Conservation (phyloP, 2,113 vertebrate genomes). For the Aegithalos caudatus region DNA sequence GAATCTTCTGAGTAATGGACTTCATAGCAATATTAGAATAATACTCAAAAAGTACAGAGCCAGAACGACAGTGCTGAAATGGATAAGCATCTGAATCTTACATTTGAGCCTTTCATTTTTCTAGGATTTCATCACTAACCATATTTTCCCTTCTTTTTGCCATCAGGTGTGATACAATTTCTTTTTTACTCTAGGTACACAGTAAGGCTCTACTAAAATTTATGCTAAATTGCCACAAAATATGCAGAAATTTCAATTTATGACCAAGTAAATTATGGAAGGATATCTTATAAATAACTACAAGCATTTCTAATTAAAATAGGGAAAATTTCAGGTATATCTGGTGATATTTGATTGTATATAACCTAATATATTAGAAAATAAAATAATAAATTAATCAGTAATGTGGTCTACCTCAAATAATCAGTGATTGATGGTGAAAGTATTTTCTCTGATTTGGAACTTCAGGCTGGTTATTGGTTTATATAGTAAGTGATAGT, state of each 20-base stretch:
- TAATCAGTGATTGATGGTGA: slow-evolving; percentile 46
- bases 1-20: slow-evolving; percentile 56
- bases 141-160: slow-evolving; percentile 43
- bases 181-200: slow-evolving; percentile 58
- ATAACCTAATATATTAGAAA: slow-evolving; percentile 44
- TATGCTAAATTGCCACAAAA: slow-evolving; percentile 59
- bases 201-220: slow-evolving; percentile 57
- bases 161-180: slow-evolving; percentile 49
- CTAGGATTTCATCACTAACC: slow-evolving; percentile 59
- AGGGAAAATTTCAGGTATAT: slow-evolving; percentile 50
- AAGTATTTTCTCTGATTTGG: slow-evolving; percentile 33
- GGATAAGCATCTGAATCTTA: slow-evolving; percentile 61
- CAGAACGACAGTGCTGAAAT: slow-evolving; percentile 47
- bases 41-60: slow-evolving; percentile 52
- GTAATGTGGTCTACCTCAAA: slow-evolving; percentile 76
- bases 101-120: slow-evolving; percentile 61
- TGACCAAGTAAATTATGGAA: slow-evolving; percentile 62
- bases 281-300: slow-evolving; percentile 49
- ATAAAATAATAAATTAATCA: slow-evolving; percentile 41
- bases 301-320: slow-evolving; percentile 61
- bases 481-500: slow-evolving; percentile 29
- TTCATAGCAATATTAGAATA: slow-evolving; percentile 73
- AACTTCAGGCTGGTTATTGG: slow-evolving; percentile 31
- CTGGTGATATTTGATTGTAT: slow-evolving; percentile 46
- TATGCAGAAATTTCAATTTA: slow-evolving; percentile 11